Conservation (phyloP, 1,140 invertebrate genomes). For the Onthophagus taurus region DNA sequence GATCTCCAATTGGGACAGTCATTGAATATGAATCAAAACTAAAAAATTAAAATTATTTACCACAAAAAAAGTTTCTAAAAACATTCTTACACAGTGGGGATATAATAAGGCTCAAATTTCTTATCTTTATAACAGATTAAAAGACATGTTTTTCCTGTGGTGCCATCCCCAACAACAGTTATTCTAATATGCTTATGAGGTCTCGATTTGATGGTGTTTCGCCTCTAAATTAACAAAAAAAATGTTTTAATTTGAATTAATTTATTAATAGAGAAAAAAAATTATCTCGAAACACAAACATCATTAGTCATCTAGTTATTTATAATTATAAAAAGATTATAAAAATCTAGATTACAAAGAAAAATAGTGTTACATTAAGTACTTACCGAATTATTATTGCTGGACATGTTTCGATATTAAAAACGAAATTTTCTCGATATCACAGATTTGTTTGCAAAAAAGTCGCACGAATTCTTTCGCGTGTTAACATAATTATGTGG, state of each 20-base stretch:
- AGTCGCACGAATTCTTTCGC: too few species aligned
- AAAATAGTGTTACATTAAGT: too few species aligned
- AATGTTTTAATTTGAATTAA: too few species aligned
- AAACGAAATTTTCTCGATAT: too few species aligned
- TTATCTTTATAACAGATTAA: slow-evolving; percentile 50
- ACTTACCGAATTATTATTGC: too few species aligned
- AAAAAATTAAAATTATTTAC: slow-evolving; percentile 11
- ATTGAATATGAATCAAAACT: slow-evolving; percentile 37
- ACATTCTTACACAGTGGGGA: slow-evolving; percentile 40
- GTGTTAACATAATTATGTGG: too few species aligned
- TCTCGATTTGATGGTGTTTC: too few species aligned
- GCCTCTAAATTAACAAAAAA: background rate
- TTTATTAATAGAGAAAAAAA: too few species aligned
- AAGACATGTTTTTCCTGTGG: slow-evolving; percentile 53
- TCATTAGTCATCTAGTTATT: background rate
- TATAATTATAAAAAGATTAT: background rate
- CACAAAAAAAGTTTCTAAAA: slow-evolving; percentile 4
- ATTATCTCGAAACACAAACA: background rate
- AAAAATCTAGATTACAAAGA: background rate
- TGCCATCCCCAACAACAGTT: slow-evolving; percentile 52
- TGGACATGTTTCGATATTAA: too few species aligned
- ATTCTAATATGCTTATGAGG: slow-evolving; percentile 32
- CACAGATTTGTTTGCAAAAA: too few species aligned
- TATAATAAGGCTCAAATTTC: slow-evolving; percentile 39
- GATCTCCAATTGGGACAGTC: slow-evolving; percentile 28